Conservation (phyloP, 2,113 vertebrate genomes). For the Corythoichthys haematopterus region DNA sequence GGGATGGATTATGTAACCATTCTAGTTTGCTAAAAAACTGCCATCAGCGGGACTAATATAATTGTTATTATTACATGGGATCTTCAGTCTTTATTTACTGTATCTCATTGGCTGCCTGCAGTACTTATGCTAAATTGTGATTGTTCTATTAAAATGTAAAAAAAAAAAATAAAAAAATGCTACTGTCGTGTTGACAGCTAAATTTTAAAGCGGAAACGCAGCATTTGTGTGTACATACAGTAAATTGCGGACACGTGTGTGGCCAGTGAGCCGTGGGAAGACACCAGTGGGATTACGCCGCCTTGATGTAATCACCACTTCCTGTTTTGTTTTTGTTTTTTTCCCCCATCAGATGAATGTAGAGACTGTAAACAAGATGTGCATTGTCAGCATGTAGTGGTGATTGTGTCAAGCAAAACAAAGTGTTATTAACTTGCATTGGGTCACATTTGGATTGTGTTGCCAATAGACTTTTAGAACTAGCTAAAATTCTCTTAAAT, state of each 20-base stretch:
- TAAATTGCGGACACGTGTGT: constrained; percentile 17
- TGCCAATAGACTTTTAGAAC: background rate
- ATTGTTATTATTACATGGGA: background rate
- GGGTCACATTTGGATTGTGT: background rate
- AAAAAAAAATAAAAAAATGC: background rate
- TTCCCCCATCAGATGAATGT: constrained; percentile 10
- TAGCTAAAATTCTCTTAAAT: background rate
- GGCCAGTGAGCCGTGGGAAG: constrained; percentile 43
- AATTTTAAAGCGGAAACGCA: background rate
- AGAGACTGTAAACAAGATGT: constrained; percentile 13
- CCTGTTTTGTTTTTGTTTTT: constrained; percentile 21
- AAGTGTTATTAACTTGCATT: background rate
- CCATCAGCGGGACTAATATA: background rate
- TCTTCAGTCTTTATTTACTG: background rate
- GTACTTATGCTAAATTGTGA: background rate
- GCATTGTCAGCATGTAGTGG: background rate
- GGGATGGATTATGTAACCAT: constrained; percentile 11
- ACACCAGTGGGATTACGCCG: constrained; percentile 38
- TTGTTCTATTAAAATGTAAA: background rate
- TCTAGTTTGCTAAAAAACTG: constrained; percentile 1
- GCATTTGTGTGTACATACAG: constrained; percentile 7
- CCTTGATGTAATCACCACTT: constrained; percentile 49
- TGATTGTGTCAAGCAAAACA: background rate
- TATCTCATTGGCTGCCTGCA: background rate
- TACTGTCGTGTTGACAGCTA: background rate